Conservation (phyloP, 2,113 vertebrate genomes). For the Odocoileus hemionus region DNA sequence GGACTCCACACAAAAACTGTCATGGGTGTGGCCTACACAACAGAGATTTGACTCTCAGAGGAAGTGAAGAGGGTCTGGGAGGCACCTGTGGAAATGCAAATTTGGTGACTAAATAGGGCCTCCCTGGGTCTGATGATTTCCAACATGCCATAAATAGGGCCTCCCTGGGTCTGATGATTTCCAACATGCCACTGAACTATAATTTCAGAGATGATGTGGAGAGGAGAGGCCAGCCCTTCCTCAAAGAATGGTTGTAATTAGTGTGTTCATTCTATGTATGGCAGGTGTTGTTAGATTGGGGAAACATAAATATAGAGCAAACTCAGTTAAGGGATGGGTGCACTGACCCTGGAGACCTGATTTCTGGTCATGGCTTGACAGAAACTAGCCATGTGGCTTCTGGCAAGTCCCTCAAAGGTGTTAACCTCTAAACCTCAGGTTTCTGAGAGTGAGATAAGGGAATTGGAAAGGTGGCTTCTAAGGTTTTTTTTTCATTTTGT, state of each 20-base stretch:
- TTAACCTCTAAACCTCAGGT: not conserved
- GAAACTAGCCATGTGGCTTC: not conserved
- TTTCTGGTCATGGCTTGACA: conserved; percentile 10
- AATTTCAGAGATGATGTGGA: conserved; percentile 19
- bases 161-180: conserved; percentile 65
- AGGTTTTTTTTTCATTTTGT: not conserved
- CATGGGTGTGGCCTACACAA: not conserved
- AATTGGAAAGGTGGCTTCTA: not conserved
- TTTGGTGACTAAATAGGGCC: conserved; percentile 56
- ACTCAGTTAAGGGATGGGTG: not conserved
- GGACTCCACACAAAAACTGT: not conserved
- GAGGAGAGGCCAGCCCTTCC: not conserved
- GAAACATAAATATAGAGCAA: conserved; percentile 4
- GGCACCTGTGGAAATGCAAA: conserved; percentile 57
- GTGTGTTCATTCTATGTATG: not conserved
- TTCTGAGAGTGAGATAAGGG: not conserved
- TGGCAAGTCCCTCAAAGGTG: conserved; percentile 39
- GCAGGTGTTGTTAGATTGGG: not conserved
- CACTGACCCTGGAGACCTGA: not conserved
- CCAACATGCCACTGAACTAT: conserved; percentile 34
- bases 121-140: conserved; percentile 65
- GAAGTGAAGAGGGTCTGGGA: conserved; percentile 16
- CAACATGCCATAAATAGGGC: conserved; percentile 26
- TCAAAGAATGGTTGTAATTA: not conserved
- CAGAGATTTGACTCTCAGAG: conserved; percentile 24